Conservation (phyloP, 2,888 invertebrate species). For the Drosophila birchii region DNA sequence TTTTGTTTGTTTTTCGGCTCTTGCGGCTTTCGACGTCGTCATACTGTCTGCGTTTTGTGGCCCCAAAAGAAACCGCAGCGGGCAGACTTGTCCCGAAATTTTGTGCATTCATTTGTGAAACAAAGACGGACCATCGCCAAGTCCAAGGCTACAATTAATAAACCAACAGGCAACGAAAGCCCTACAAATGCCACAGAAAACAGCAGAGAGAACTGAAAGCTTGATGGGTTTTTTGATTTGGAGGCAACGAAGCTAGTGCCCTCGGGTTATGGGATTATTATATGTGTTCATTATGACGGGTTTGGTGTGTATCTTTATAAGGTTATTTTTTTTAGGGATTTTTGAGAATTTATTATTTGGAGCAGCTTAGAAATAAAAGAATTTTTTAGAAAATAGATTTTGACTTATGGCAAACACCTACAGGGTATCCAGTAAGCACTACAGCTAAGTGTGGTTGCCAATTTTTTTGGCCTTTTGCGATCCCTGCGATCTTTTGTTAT, state of each 20-base stretch:
- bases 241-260: constrained; percentile 19
- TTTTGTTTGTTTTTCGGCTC: constrained; percentile 37
- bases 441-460: constrained; percentile 37
- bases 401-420: not conserved
- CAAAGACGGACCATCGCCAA: constrained; percentile 58
- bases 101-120: constrained; percentile 80
- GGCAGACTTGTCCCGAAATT: constrained; percentile 60
- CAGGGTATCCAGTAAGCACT: constrained; percentile 22
- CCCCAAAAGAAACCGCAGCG: constrained; percentile 64
- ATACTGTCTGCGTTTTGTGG: constrained; percentile 76
- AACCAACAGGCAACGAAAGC: constrained; percentile 62
- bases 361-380: not conserved
- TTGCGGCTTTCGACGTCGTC: constrained; percentile 64
- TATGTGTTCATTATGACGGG: constrained; percentile 19
- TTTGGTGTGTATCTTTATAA: not conserved
- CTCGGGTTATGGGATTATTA: constrained; percentile 2
- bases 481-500: constrained; percentile 69
- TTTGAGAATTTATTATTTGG: not conserved
- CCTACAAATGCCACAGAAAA: constrained; percentile 64
- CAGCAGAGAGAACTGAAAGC: constrained; percentile 36
- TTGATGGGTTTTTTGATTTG: constrained; percentile 1
- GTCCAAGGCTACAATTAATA: constrained; percentile 78
- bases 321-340: not conserved
- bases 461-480: constrained; percentile 34
- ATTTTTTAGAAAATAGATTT: not conserved